Base-by-base conservation (phyloP, 1,140 invertebrate species). In the Drosophila lini region DNA sequence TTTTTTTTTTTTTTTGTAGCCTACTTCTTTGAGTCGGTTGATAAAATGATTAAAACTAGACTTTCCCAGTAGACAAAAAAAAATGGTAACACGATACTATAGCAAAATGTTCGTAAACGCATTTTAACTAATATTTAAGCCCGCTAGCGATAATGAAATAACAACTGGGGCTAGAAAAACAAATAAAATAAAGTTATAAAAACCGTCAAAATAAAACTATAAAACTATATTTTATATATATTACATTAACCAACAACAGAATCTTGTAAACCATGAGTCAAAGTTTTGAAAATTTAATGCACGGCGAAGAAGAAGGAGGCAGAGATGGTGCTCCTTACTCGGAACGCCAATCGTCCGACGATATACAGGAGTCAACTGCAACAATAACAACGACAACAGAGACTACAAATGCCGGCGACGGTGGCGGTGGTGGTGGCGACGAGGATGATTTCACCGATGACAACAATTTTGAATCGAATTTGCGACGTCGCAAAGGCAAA, bases 391-490 rank as follows among this genome's bases (percentile, higher is more conserved):
- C 74, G 16, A 48, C 70, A 22, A 68, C 78, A 64, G 61, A 70
- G 63, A 81, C 78, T 47, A 74, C 73, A 56, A 80, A 81, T 80
- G 77, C 71, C 62, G 80, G 80, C 61, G 84, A 74, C 15, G 52
- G 22, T 45, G 77, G 67, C 16, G 68, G 58, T 3, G 79, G 57
- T 6, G 52, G n/a, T n/a, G 74, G 47, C 40, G 81, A 63, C n/a
- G 81, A 77, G 28, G 91, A 91, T 74, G 91, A 92, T 71, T 91
- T 84, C 67, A 84, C 78, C 57, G 89, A 92, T 70, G 91, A 91
- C 68, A 92, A 91, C 73, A 92, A 92, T 76, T 92, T 92, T 47
- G 92, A 92, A 80, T 92, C 91, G 58, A 92, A 93, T 89, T 81
- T 92, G 61, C 75, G 91, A 64, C 77, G 91, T 67, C 91, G 92